These are phyloP conservation scores for Drosophila orena DNA, from an alignment of 1,140 invertebrate genomes.

Conservation along the genomic window DNA sequence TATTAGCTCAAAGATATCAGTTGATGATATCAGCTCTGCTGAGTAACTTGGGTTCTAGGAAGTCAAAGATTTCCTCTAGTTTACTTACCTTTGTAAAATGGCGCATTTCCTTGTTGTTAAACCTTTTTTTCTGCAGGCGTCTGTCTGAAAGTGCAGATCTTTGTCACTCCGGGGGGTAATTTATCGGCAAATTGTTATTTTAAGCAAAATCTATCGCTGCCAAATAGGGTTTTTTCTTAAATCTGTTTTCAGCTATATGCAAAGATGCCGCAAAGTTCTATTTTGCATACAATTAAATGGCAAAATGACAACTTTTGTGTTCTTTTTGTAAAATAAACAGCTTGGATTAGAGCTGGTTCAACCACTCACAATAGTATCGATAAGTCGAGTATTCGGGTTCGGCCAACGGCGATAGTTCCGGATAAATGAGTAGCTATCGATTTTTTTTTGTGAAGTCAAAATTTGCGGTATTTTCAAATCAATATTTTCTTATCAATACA, in stretches of 20 bases:
- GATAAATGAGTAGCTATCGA: too few species aligned
- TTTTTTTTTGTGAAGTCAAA: too few species aligned
- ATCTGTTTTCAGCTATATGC: not conserved
- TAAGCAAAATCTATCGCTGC: not conserved
- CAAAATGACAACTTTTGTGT: not conserved
- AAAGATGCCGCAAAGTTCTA: too few species aligned
- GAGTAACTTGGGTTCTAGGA: not conserved
- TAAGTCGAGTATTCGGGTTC: not conserved
- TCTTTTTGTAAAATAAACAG: not conserved
- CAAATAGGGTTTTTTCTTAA: not conserved
- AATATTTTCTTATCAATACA: too few species aligned
- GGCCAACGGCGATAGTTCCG: not conserved
- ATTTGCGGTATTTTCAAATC: too few species aligned
- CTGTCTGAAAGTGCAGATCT: slow-evolving; percentile 17
- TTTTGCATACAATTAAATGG: too few species aligned
- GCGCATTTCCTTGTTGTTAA: slow-evolving; percentile 14
- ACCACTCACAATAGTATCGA: not conserved
- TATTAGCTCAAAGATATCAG: too few species aligned
- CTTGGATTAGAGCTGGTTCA: not conserved
- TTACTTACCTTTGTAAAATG: not conserved
- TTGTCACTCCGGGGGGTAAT: slow-evolving; percentile 4
- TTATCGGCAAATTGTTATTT: not conserved
- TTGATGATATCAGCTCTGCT: too few species aligned
- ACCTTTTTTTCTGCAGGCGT: slow-evolving; percentile 4
- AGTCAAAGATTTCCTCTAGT: not conserved